These are phyloP conservation scores for Dioctria linearis DNA, from an alignment of 2,888 invertebrate species.

Conservation along the genomic window DNA sequence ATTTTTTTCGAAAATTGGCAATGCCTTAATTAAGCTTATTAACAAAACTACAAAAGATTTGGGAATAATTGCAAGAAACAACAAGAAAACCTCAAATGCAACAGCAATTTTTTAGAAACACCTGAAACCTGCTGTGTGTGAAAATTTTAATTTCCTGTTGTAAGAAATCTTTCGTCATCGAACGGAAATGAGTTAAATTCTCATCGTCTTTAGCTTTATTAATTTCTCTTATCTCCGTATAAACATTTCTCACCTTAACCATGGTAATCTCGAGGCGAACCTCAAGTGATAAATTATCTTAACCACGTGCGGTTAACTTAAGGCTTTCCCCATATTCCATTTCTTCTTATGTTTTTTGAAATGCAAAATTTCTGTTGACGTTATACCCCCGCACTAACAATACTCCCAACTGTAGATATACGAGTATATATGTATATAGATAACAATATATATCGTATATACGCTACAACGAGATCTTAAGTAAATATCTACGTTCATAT, in stretches of 20 bases:
- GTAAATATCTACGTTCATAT: neutral
- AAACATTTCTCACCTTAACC: neutral
- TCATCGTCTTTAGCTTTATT: neutral
- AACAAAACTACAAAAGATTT: too few relatives aligned
- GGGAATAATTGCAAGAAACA: too few relatives aligned
- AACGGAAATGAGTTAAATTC: slow-evolving; percentile 15
- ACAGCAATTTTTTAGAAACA: too few relatives aligned
- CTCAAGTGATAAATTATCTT: slow-evolving; percentile 16
- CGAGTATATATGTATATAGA: too few relatives aligned
- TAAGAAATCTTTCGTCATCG: neutral
- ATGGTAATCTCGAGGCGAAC: neutral
- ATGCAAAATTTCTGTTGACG: neutral
- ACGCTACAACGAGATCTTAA: neutral
- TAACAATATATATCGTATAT: too few relatives aligned
- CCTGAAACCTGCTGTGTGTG: too few relatives aligned
- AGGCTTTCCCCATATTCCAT: slow-evolving; percentile 8
- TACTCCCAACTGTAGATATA: too few relatives aligned
- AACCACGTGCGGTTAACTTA: slow-evolving; percentile 22
- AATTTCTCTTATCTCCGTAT: neutral
- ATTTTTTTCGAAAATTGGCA: too few relatives aligned
- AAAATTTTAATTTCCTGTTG: neutral
- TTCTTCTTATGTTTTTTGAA: slow-evolving; percentile 3
- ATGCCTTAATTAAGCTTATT: too few relatives aligned
- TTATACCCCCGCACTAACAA: neutral
- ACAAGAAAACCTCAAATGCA: too few relatives aligned